These are phyloP conservation scores for Oxytorus armatus DNA, from an alignment of 2,888 invertebrate species.

Conservation along the genomic window DNA sequence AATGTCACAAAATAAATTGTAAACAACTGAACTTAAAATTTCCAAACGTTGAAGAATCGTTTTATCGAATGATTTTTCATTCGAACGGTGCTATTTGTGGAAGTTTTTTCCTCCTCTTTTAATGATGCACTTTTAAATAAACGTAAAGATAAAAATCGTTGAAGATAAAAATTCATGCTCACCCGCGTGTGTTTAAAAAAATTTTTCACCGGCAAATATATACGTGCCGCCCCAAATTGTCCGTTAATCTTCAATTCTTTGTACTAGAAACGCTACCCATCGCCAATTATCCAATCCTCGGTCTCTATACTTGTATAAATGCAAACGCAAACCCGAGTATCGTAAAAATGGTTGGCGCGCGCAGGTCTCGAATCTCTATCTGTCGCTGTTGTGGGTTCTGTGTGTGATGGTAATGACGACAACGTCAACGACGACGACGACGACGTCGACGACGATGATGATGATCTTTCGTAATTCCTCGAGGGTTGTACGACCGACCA, in stretches of 20 bases:
- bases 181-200: constrained; percentile 25
- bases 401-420: constrained; percentile 26
- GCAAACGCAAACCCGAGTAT: constrained; percentile 5
- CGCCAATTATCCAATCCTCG: constrained; percentile 48
- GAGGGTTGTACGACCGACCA: constrained; percentile 65
- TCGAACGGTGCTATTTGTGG: background rate
- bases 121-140: no score
- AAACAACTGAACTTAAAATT: no score
- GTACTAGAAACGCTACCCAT: constrained; percentile 35
- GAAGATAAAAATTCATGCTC: constrained; percentile 8
- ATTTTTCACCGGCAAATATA: background rate
- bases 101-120: no score
- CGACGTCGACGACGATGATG: constrained; percentile 54
- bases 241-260: constrained; percentile 50
- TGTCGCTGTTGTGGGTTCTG: constrained; percentile 2
- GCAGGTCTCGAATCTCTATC: constrained; percentile 45
- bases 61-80: no score
- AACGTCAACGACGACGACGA: constrained; percentile 24
- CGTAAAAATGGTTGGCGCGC: constrained; percentile 54
- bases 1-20: no score
- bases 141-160: constrained; percentile 7
- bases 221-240: constrained; percentile 13
- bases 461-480: constrained; percentile 66
- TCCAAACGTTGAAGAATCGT: no score
- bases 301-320: background rate